Base-by-base conservation (phyloP, 2,113 vertebrate species). In the Antechinus flavipes region DNA sequence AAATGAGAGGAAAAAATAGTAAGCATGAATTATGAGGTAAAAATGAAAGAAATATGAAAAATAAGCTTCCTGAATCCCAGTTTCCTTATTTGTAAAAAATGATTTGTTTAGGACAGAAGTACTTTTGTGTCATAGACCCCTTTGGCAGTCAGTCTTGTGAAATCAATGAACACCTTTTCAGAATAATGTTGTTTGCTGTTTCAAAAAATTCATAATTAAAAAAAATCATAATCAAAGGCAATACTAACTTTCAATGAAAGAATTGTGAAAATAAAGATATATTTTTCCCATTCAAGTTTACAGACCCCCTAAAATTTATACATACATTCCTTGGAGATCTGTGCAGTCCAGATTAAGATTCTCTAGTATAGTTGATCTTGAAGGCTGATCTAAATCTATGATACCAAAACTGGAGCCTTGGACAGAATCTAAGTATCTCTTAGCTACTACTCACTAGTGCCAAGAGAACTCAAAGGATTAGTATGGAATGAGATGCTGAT, bases 1-100 rank as follows among this genome's bases (percentile, higher is more conserved):
- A 23, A 92, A 93, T 97, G 90, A 95, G 92, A 56, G 47, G 47
- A 53, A 94, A 42, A 11, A 10, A 0, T 61, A 76, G 52, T 8
- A 84, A 0, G 7, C 0, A 5, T 68, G 2, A 94, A 22, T 24
- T 92, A 91, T 42, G 22, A 53, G 52, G 53, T 46, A 8, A 54
- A 54, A 55, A 92, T 90, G 14, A 54, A 26, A 58, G 47, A 56
- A 42, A n/a, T 46, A n/a, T 25, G 61, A 50, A 24, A 42, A n/a
- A 84, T 42, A 84, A 42, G 0, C 35, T 84, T 19, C 68, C 35
- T 84, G n/a, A 30, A 84, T n/a, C 6, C n/a, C n/a, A 84, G n/a
- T 84, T 84, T 84, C 68, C 68, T 76, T n/a, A 19, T 76, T 14
- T 76, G 14, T 19, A 76, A 76, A 14, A 19, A 16, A 14, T 5